Conservation (phyloP, 2,113 vertebrate species). For the Carassius auratus region DNA sequence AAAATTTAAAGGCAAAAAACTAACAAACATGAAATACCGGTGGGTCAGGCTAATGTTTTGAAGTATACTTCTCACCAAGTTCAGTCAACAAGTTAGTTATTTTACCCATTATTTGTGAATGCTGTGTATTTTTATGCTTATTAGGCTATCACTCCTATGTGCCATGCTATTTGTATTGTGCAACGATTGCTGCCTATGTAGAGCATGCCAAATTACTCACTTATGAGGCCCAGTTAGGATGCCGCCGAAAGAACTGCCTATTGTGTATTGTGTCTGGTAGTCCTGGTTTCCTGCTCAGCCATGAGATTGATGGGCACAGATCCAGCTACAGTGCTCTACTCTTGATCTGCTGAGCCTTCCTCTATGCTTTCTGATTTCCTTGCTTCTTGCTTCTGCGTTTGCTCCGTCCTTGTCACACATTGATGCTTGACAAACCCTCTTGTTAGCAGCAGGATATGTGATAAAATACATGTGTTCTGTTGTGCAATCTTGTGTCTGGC, state of each 20-base stretch:
- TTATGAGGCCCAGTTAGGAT: not conserved
- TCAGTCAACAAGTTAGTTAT: not conserved
- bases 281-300: not conserved
- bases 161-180: not conserved
- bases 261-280: not conserved
- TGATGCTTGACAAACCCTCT: conserved; percentile 26
- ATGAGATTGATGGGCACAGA: too few species aligned
- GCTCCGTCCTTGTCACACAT: not conserved
- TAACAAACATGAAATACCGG: too few species aligned
- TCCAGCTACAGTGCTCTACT: not conserved
- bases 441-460: conserved; percentile 21
- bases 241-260: not conserved
- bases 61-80: too few species aligned
- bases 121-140: not conserved
- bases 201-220: not conserved
- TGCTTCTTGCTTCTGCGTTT: not conserved
- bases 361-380: not conserved
- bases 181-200: not conserved
- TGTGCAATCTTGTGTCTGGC: not conserved
- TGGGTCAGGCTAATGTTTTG: too few species aligned
- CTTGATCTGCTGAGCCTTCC: not conserved
- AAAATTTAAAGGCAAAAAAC: too few species aligned
- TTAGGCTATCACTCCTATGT: not conserved
- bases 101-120: not conserved
- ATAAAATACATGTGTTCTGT: not conserved